Conservation (phyloP, 2,113 vertebrate species). For the Larimichthys polyactis region DNA sequence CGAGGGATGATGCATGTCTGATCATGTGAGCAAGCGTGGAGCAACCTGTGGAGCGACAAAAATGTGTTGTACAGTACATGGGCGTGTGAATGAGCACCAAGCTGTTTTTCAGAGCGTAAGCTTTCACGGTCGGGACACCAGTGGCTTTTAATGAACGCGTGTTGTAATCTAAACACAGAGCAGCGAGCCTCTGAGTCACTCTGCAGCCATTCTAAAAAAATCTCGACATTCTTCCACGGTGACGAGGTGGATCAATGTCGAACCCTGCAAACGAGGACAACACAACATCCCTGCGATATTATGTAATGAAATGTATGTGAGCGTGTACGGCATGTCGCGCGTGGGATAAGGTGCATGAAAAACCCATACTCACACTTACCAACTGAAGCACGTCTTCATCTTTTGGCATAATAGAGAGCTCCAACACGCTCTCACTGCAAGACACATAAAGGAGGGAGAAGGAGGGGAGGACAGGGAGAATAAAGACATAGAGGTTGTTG, state of each 20-base stretch:
- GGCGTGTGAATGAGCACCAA: constrained; percentile 15
- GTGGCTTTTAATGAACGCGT: constrained; percentile 37
- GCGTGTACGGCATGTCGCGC: not conserved
- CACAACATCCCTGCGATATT: not conserved
- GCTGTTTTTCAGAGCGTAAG: not conserved
- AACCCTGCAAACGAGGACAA: constrained; percentile 6
- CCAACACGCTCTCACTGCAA: constrained; percentile 91
- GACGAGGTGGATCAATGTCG: constrained; percentile 16
- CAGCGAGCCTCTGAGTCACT: constrained; percentile 55
- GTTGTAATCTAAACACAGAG: constrained; percentile 65
- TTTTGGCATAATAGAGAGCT: constrained; percentile 98
- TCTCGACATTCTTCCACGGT: constrained; percentile 58
- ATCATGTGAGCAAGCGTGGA: constrained; percentile 71
- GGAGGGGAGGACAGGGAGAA: constrained; percentile 13
- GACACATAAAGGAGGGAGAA: constrained; percentile 33
- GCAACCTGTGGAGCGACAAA: constrained; percentile 71
- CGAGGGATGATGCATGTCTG: constrained; percentile 68
- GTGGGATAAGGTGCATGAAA: constrained; percentile 37
- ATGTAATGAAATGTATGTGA: not conserved
- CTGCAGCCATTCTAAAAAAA: constrained; percentile 30
- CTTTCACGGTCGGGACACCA: constrained; percentile 14
- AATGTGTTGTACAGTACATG: constrained; percentile 53
- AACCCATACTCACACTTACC: constrained; percentile 87
- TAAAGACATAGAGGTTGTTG: not conserved
- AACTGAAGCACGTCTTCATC: constrained; percentile 97